phyloP scores from a whole-genome alignment of 2,113 vertebrate species.

The Vireo altiloquus region DNA sequence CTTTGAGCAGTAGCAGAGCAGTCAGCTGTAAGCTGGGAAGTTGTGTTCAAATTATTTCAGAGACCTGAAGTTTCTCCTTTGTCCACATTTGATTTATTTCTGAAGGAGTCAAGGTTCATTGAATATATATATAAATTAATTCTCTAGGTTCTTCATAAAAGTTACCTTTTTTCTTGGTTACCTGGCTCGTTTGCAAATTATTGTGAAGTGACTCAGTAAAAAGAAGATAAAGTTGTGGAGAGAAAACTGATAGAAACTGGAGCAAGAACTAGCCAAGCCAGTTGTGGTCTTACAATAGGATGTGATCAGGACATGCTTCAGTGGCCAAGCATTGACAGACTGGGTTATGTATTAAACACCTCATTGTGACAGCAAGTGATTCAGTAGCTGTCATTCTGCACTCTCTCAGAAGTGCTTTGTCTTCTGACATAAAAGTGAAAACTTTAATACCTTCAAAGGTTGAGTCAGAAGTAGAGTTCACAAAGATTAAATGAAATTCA shows the following conservation, averaged over 20 bases:
- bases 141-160: neutral
- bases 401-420: neutral
- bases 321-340: neutral
- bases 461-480: slow-evolving; percentile 28
- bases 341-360: neutral
- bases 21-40: neutral
- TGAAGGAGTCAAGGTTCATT: neutral
- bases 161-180: neutral
- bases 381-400: neutral
- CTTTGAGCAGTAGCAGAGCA: neutral
- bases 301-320: neutral
- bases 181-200: neutral
- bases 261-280: neutral
- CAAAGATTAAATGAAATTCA: neutral
- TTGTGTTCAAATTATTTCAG: neutral
- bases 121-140: neutral
- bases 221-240: neutral
- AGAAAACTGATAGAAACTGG: neutral
- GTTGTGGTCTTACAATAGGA: neutral
- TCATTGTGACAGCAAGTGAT: neutral
- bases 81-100: neutral
- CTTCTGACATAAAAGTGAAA: slow-evolving; percentile 6
- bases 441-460: neutral
- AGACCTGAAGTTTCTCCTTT: neutral
- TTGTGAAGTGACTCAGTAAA: neutral